Percentiles rank a stretch among this genome's conserved stretches.
Evolutionary conservation across 2,113 vertebrate genomes (phyloP).

Genomic region (Ophthalmolycus amberensis): DNA sequence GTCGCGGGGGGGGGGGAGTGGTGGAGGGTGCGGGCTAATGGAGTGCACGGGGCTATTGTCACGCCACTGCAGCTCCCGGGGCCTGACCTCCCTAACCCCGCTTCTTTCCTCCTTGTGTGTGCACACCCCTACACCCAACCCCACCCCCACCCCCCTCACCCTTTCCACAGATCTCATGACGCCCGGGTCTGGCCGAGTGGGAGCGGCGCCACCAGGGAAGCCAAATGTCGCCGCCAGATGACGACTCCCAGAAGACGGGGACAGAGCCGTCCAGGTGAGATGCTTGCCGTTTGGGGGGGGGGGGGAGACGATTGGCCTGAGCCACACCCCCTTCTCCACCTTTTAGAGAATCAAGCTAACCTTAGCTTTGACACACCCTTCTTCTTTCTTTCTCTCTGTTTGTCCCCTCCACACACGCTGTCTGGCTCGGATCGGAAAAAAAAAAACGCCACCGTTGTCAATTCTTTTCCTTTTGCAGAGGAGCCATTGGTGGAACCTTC

Average conservation of each 20-base stretch:
- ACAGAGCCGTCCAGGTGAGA: constrained; percentile 65
- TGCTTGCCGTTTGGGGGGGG: constrained; percentile 20
- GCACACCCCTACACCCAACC: background rate
- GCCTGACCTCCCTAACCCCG: constrained; percentile 64
- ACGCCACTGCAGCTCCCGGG: constrained; percentile 34
- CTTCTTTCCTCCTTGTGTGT: constrained; percentile 52
- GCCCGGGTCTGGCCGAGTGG: background rate
- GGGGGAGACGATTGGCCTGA: background rate
- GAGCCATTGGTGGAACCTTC: constrained; percentile 84
- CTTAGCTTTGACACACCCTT: constrained; percentile 35
- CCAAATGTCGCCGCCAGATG: constrained; percentile 23
- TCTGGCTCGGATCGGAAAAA: constrained; percentile 79
- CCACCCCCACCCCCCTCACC: background rate
- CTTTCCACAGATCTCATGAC: constrained; percentile 34
- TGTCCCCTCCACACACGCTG: constrained; percentile 40
- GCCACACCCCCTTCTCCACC: background rate
- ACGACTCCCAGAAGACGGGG: constrained; percentile 21
- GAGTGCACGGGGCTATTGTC: constrained; percentile 57
- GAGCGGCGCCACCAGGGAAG: background rate
- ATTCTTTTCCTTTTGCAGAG: constrained; percentile 85
- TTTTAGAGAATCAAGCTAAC: constrained; percentile 21
- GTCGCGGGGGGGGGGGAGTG: background rate
- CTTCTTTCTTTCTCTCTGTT: constrained; percentile 19
- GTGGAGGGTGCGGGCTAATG: constrained; percentile 36
- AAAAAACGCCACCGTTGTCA: constrained; percentile 73